phyloP scores from a whole-genome alignment of 2,113 vertebrate genomes.

The Cnemophilus loriae region DNA sequence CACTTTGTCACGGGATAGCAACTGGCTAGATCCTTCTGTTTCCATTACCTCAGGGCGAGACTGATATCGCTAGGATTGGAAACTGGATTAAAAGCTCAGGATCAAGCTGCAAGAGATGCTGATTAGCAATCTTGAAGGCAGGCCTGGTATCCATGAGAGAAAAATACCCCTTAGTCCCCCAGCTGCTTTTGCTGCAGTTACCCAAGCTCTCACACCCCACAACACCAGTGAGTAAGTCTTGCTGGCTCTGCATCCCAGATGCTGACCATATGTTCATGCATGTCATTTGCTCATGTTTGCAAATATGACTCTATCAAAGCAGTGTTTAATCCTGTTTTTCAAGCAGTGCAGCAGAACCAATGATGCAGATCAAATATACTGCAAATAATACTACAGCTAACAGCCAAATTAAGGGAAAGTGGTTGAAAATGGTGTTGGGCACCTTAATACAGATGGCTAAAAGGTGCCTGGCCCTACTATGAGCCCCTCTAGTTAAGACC shows the following conservation, averaged over 20 bases:
- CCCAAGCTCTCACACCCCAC: background rate
- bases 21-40: background rate
- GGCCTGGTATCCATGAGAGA: background rate
- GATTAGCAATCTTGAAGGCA: background rate
- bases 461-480: background rate
- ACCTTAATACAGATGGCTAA: background rate
- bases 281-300: background rate
- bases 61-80: background rate
- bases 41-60: background rate
- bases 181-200: background rate
- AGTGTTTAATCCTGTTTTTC: background rate
- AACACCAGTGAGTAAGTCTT: background rate
- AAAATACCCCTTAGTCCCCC: background rate
- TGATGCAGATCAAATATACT: background rate
- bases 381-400: background rate
- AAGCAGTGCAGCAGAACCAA: background rate
- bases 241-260: background rate
- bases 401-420: background rate
- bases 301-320: background rate
- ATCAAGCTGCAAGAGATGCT: background rate
- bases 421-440: background rate
- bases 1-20: background rate
- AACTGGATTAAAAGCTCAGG: conserved; percentile 52
- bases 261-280: background rate
- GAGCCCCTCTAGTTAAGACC: background rate